Evolutionary conservation across 1,140 invertebrate species (phyloP).

Genomic region (Pogonomyrmex californicus): DNA sequence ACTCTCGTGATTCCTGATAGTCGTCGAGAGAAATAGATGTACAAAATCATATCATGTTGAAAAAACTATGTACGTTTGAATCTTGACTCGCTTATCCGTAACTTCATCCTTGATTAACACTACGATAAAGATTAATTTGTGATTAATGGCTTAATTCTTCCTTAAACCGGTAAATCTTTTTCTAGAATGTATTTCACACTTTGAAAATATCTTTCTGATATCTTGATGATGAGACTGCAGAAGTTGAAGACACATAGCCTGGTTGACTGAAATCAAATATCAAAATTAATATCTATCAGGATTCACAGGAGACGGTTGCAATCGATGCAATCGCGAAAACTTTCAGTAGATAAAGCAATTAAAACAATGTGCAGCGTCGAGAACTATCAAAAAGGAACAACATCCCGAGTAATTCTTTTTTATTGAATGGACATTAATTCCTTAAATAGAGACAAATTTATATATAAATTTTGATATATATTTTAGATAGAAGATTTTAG

Average conservation of each 20-base stretch:
- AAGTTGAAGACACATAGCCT: constrained; percentile 28
- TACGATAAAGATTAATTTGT: constrained; percentile 11
- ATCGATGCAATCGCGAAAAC: constrained; percentile 28
- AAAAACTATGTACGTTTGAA: background rate
- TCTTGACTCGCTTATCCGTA: background rate
- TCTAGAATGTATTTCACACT: constrained; percentile 30
- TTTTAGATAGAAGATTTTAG: background rate
- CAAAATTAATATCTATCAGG: constrained; percentile 47
- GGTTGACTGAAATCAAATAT: constrained; percentile 36
- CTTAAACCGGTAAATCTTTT: constrained; percentile 17
- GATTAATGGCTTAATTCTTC: constrained; percentile 22
- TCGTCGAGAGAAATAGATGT: background rate
- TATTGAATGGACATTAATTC: background rate
- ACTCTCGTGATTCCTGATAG: constrained; percentile 16
- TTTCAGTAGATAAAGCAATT: constrained; percentile 23
- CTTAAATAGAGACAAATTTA: constrained; percentile 10
- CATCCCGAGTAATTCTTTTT: background rate
- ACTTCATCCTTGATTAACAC: constrained; percentile 22
- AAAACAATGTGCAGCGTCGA: constrained; percentile 47
- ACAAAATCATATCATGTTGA: background rate
- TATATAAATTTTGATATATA: background rate
- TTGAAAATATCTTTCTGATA: constrained; percentile 64
- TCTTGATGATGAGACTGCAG: constrained; percentile 52
- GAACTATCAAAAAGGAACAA: constrained; percentile 1
- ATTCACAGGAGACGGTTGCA: constrained; percentile 12